A percentile compares a stretch with the other conserved stretches of the same genome.
Evolutionary conservation across 2,797 vertebrate genomes (phyloP).

Genomic region (Oryzias dopingdopingensis): DNA sequence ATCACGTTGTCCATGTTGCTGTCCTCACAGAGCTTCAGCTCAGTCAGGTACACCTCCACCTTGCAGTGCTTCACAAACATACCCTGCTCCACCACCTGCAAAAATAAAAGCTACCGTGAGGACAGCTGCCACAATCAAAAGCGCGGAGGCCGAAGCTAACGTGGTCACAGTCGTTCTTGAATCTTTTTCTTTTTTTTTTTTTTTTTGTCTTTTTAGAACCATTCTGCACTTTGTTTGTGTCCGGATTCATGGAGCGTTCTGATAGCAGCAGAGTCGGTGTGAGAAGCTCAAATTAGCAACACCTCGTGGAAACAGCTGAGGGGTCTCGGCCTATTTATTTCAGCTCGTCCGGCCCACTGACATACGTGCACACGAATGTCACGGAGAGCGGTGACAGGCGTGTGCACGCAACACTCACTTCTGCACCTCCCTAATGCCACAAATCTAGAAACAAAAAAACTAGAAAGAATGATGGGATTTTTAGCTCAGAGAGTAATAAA

Average conservation of each 20-base stretch:
- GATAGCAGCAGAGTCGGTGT: conserved; percentile 58
- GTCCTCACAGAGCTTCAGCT: conserved; percentile 97
- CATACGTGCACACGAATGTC: conserved; percentile 3
- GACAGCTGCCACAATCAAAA: background rate
- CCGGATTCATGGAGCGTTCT: conserved; percentile 41
- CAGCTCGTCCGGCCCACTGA: conserved; percentile 45
- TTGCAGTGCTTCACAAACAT: conserved; percentile 99
- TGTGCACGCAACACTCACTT: conserved; percentile 21
- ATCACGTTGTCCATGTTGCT: conserved; percentile 94
- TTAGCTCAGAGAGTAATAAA: conserved; percentile 22
- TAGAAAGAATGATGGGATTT: conserved; percentile 41
- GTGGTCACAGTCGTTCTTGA: too few species aligned
- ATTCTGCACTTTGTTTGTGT: background rate
- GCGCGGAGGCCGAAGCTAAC: too few species aligned
- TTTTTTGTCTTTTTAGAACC: too few species aligned
- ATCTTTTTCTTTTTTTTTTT: too few species aligned
- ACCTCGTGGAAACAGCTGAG: conserved; percentile 80
- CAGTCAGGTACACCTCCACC: conserved; percentile 98
- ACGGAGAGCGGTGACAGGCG: background rate
- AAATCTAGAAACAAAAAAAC: too few species aligned
- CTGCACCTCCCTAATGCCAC: background rate
- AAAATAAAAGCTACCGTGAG: background rate
- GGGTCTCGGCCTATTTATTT: conserved; percentile 77
- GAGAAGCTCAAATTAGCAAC: conserved; percentile 77
- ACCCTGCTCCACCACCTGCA: conserved; percentile 96